Evolutionary conservation across 2,797 vertebrate species (phyloP).

Genomic region (Phoxinus dragarum): DNA sequence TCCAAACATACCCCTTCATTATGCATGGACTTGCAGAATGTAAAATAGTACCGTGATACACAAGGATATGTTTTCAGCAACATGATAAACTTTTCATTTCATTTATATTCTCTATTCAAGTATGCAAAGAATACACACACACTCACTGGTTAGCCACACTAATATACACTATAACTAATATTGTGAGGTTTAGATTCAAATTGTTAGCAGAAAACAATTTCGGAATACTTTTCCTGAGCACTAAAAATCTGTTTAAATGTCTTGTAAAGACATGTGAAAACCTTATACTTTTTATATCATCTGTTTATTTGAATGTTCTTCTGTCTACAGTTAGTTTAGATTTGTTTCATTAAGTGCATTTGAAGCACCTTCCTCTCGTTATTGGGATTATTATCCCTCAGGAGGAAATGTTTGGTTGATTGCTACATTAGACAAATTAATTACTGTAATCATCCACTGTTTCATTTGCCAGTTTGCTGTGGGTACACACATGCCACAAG

Average conservation of each 20-base stretch:
- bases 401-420: conserved; percentile 50
- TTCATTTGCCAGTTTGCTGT: conserved; percentile 37
- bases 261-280: neutral
- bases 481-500: conserved; percentile 16
- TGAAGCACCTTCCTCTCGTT: conserved; percentile 26
- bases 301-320: conserved; percentile 5
- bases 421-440: conserved; percentile 48
- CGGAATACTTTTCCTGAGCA: neutral
- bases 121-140: conserved; percentile 3
- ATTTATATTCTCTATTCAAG: conserved; percentile 26
- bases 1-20: neutral
- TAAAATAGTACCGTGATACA: neutral
- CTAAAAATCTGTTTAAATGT: neutral
- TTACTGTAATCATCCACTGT: conserved; percentile 43
- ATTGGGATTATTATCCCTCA: conserved; percentile 31
- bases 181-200: neutral
- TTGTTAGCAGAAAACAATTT: neutral
- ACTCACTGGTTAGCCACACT: neutral
- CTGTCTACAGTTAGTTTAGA: conserved; percentile 4
- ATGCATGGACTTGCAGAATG: conserved; percentile 12
- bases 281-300: neutral
- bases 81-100: neutral
- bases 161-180: neutral
- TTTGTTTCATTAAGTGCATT: neutral
- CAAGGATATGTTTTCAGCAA: conserved; percentile 6